These are phyloP conservation scores for Aeoliscus strigatus DNA, from an alignment of 2,797 vertebrate genomes.

Conservation along the genomic window DNA sequence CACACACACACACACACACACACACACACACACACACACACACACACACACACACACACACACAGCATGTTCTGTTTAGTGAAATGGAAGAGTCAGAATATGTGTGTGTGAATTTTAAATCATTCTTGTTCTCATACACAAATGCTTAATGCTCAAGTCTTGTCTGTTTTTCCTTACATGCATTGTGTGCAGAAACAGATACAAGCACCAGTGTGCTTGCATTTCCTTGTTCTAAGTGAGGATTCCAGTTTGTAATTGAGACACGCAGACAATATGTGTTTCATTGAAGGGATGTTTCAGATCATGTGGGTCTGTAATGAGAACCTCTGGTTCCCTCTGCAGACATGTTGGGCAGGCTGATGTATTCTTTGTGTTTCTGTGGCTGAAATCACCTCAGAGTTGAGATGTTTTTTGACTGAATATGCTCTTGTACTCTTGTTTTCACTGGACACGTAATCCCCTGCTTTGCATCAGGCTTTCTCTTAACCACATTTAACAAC, in stretches of 20 bases:
- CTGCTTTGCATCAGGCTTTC: constrained; percentile 14
- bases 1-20: constrained; percentile 46
- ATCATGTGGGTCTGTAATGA: constrained; percentile 62
- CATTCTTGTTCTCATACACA: constrained; percentile 30
- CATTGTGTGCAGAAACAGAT: constrained; percentile 13
- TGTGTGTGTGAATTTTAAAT: constrained; percentile 39
- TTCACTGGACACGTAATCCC: constrained; percentile 21
- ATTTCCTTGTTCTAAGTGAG: constrained; percentile 21
- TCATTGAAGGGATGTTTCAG: constrained; percentile 61
- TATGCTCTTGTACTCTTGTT: constrained; percentile 45
- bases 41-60: constrained; percentile 19
- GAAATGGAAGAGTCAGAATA: constrained; percentile 50
- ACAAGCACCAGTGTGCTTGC: constrained; percentile 1
- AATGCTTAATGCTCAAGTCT: constrained; percentile 1
- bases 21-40: too few species aligned
- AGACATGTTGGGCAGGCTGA: constrained; percentile 36
- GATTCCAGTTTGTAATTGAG: constrained; percentile 60
- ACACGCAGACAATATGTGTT: constrained; percentile 56
- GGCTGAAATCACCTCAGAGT: constrained; percentile 36
- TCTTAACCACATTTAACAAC: constrained; percentile 8
- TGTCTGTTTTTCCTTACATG: constrained; percentile 11
- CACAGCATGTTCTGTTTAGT: constrained; percentile 72
- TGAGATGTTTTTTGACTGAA: constrained; percentile 36
- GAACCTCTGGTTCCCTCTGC: constrained; percentile 43
- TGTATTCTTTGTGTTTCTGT: constrained; percentile 33